These are phyloP conservation scores for Psix sp. DNA, from an alignment of 1,140 invertebrate species.

Conservation along the genomic window DNA sequence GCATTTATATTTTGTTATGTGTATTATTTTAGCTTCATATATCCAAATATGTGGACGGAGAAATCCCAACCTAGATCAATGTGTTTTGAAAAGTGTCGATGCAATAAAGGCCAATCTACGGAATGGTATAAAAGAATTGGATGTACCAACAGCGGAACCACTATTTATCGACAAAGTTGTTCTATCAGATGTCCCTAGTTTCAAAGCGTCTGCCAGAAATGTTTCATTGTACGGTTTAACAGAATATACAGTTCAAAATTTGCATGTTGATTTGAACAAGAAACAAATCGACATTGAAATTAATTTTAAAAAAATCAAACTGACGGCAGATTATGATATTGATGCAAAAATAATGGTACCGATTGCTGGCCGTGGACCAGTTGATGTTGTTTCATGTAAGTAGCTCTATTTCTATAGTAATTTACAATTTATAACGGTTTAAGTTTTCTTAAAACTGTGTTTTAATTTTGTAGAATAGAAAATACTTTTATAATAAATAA, in stretches of 20 bases:
- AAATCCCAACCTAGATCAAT: conserved; percentile 79
- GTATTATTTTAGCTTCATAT: conserved; percentile 79
- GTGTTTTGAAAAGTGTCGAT: conserved; percentile 78
- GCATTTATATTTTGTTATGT: no score
- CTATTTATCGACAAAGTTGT: conserved; percentile 77
- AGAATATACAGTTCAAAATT: conserved; percentile 74
- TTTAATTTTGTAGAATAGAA: no score
- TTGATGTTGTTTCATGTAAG: conserved; percentile 57
- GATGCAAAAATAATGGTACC: conserved; percentile 77
- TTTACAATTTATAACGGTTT: no score
- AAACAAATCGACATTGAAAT: conserved; percentile 72
- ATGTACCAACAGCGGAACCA: conserved; percentile 81
- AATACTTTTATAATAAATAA: no score
- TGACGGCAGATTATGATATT: conserved; percentile 79
- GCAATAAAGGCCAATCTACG: conserved; percentile 76
- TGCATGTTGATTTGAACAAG: conserved; percentile 78
- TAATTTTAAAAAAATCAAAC: conserved; percentile 73
- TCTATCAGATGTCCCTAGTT: conserved; percentile 67
- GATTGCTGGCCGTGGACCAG: conserved; percentile 61
- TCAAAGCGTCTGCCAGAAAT: conserved; percentile 75
- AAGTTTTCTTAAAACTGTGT: no score
- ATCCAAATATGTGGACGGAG: conserved; percentile 81
- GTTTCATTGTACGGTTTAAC: conserved; percentile 77
- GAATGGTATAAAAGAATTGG: conserved; percentile 81
- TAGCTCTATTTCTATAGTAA: not conserved